Base-by-base conservation (phyloP, 64 coral and sea anemone genomes). In the Stichodactyla helianthus region DNA sequence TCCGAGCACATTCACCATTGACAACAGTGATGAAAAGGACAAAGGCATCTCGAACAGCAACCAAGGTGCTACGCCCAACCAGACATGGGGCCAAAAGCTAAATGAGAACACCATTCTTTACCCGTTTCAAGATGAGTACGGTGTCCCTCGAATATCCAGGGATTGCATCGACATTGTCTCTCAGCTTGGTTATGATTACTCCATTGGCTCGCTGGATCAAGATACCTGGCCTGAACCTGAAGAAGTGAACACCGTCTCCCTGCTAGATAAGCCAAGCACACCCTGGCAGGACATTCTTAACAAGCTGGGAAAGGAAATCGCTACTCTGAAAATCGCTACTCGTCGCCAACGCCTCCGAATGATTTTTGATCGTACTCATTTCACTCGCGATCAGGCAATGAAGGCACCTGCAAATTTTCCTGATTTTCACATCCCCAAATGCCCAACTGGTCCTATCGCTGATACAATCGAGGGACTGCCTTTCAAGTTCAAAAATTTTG, bases 11-110 rank as follows among this genome's bases (percentile, higher is more conserved):
- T 83, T 83, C 82, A 83, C 82, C 82, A 83, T 83, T 83, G 82
- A 63, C 59, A 85, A 85, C 83, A 85, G 59, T 19, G 31, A 85
- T 85, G 83, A 85, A 64, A 2, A 85, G 27, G 83, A 85, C 83
- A 28, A 85, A 85, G 83, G 83, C 83, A 85, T 27, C 83, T 85
- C 83, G 83, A 85, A 85, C 83, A 85, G 59, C 83, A 85, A 50
- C 57, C 83, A 85, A 67, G 83, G 83, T 85, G 83, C 83, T 85
- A 85, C 83, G 31, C 83, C 83, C 83, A 64, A 85, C 83, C 83
- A 85, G 83, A 85, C 83, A 85, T 85, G 83, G 83, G 83, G 83
- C 83, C 83, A 85, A 85, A 85, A 85, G 83, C 83, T 85, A 64
- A 85, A 85, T 44, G 55, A 85, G 83, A 85, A 85, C 25, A 85